Base-by-base conservation (phyloP, 2,888 invertebrate genomes). In the Cephus rjabovi region DNA sequence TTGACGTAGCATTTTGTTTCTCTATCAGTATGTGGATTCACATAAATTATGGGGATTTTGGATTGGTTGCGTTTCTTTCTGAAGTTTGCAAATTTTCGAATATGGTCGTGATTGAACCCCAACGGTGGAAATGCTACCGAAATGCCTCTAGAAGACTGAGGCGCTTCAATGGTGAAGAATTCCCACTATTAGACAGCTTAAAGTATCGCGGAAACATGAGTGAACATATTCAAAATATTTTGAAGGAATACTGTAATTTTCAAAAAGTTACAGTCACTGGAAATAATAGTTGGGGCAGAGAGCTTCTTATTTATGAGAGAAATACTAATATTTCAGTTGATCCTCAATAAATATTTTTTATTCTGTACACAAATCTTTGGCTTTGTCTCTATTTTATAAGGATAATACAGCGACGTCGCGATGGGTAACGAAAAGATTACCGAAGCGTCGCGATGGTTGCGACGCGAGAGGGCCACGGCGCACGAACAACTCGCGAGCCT, bases 1-100 rank as follows among this genome's bases (percentile, higher is more conserved):
- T 96, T 92, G 94, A 95, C 92, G 92, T 94, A 4, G 93, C 94
- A 75, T 96, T 96, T 90, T 96, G 96, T 89, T 97, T 97, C 89
- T 97, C 97, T 12, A 94, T 97, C 40, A 96, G 97, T 31, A 97
- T 97, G 97, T 97, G 97, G 97, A 96, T 97, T 87, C 97, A 97
- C 91, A 90, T 97, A 34, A 97, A 97, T 90, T 93, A 95, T 91
- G 96, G 97, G 11, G 97, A 97, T 92, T 90, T 92, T 9, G 96
- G 96, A 0, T 91, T 97, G 69, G 86, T 92, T 77, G 84, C 90
- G 4, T 96, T 97, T 90, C 91, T 97, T 3, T 88, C 91, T 33
- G 93, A 93, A 76, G 89, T 95, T 11, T 93, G 94, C 79, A 83
- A 88, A 11, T 87, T 93, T 34, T 92, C 95, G 9, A 92, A 93